Conservation (phyloP, 2,888 invertebrate genomes). For the Acleris cristana region DNA sequence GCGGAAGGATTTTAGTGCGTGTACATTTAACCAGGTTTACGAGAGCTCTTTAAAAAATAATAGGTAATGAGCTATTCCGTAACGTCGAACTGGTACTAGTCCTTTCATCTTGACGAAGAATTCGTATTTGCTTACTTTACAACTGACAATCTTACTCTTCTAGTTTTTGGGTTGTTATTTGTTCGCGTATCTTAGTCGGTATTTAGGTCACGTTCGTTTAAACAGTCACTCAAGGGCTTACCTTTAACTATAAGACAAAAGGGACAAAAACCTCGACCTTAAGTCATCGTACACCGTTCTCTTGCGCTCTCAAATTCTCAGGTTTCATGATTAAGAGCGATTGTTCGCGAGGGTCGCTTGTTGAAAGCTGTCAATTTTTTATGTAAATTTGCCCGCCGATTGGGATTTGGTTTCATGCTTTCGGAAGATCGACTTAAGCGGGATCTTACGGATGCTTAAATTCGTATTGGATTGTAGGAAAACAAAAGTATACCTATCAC, state of each 20-base stretch:
- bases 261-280: slow-evolving; percentile 35
- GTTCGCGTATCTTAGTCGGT: slow-evolving; percentile 9
- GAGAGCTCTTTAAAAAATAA: slow-evolving; percentile 35
- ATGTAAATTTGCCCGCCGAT: slow-evolving; percentile 51
- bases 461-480: slow-evolving; percentile 20
- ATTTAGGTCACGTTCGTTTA: slow-evolving; percentile 35
- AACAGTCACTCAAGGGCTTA: slow-evolving; percentile 26
- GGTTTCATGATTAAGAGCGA: slow-evolving; percentile 62
- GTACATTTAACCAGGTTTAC: slow-evolving; percentile 39
- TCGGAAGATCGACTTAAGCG: slow-evolving; percentile 32
- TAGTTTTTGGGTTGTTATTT: slow-evolving; percentile 12
- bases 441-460: slow-evolving; percentile 28
- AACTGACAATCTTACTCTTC: slow-evolving; percentile 15
- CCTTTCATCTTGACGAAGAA: slow-evolving; percentile 21
- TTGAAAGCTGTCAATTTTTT: slow-evolving; percentile 57
- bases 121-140: slow-evolving; percentile 8
- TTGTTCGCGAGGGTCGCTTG: slow-evolving; percentile 49
- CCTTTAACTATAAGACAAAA: slow-evolving; percentile 37
- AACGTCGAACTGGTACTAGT: slow-evolving; percentile 28
- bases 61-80: slow-evolving; percentile 35
- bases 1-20: slow-evolving; percentile 47
- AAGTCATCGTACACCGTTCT: slow-evolving; percentile 30
- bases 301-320: slow-evolving; percentile 44
- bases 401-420: slow-evolving; percentile 42
- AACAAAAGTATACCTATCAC: slow-evolving; percentile 16